Base-by-base conservation (phyloP, 1,140 invertebrate genomes). In the Pachypsylla venusta region DNA sequence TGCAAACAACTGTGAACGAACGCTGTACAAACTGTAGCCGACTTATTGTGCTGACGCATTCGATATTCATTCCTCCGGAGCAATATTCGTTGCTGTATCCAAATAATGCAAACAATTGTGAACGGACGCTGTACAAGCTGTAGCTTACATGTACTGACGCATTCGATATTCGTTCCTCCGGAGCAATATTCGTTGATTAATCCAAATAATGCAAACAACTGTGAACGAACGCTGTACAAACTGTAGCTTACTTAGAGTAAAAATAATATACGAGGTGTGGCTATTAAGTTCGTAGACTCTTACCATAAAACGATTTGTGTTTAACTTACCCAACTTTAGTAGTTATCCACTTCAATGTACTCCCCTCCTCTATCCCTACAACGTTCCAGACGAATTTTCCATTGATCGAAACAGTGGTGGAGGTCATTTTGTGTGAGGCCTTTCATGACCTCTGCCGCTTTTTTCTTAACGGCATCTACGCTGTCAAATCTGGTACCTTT, bases 101-200 rank as follows among this genome's bases (percentile, higher is more conserved):
- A 22, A 42, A 27, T 24, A 53, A 53, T 2, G 39, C 40, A 71
- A 71, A 20, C 2, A 39, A 59, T n/a, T n/a, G n/a, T n/a, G n/a
- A n/a, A n/a, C n/a, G n/a, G n/a, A 4, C 42, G 22, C 42, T 48
- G 16, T 48, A 10, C 42, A 48, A 48, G 22, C 4, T 48, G 30
- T 35, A 35, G n/a, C 30, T n/a, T 10, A 35, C n/a, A 10, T 10
- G 27, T 56, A 10, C 20, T 28, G 77, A 55, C 64, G 78, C 30
- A 72, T 71, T 2, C 68, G 77, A 12, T 77, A 79, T 61, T 69
- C 67, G 59, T 69, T 70, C 19, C 75, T 75, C 42, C 77, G 79
- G 65, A 69, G 70, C 1, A 67, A 71, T n/a, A 72, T 73, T 78
- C 79, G 62, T 65, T 79, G 20, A 40, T 40, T 25, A 24, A 56